Percentiles rank a stretch among this genome's conserved stretches.
Conservation (phyloP, 2,113 vertebrate genomes). For the Murina feae region DNA sequence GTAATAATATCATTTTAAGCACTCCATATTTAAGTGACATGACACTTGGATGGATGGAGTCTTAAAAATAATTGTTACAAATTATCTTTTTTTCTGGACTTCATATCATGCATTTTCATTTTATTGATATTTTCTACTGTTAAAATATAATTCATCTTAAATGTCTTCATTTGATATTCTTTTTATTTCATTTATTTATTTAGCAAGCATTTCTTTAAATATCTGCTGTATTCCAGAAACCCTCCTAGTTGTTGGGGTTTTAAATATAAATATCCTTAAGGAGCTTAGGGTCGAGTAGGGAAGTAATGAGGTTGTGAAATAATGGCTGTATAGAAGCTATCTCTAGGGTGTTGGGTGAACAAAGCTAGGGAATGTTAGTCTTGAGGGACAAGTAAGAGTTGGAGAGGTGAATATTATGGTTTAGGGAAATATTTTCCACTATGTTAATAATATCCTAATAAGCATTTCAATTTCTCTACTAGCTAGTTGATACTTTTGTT, state of each 20-base stretch:
- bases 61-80: neutral
- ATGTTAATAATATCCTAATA: neutral
- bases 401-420: neutral
- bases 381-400: neutral
- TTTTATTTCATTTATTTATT: neutral
- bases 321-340: neutral
- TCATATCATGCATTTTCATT: neutral
- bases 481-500: neutral
- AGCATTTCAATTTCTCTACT: neutral
- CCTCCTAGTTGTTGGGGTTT: neutral
- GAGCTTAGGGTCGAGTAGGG: neutral
- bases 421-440: neutral
- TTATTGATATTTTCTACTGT: neutral
- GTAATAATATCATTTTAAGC: neutral
- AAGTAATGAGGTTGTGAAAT: neutral
- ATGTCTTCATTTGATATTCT: neutral
- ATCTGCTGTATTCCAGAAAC: neutral
- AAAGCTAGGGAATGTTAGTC: neutral
- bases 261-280: neutral
- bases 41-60: neutral
- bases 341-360: neutral
- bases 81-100: neutral
- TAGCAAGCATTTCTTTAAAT: neutral
- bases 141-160: neutral
- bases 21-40: neutral